Evolutionary conservation across 2,888 invertebrate species (phyloP).

Genomic region (Drosophila flavopinicola): DNA sequence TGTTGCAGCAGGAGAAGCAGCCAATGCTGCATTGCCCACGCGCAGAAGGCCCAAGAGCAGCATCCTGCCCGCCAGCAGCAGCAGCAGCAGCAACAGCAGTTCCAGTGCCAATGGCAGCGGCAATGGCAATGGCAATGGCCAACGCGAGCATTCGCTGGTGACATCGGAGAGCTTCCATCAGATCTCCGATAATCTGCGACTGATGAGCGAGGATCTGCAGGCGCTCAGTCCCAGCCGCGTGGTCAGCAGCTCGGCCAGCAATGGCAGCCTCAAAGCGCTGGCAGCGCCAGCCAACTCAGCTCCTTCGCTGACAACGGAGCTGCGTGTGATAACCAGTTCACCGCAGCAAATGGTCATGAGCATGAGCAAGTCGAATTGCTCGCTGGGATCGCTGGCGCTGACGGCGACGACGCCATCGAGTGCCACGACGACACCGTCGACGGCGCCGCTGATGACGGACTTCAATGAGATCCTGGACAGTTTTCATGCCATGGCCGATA

Average conservation of each 20-base stretch:
- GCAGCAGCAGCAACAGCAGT: constrained; percentile 50
- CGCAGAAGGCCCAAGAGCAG: constrained; percentile 72
- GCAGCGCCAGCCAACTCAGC: constrained; percentile 43
- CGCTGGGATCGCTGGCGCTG: constrained; percentile 55
- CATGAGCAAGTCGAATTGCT: constrained; percentile 68
- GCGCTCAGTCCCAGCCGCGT: constrained; percentile 82
- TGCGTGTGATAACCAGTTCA: constrained; percentile 74
- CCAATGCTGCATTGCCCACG: constrained; percentile 33
- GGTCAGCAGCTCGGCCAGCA: constrained; percentile 71
- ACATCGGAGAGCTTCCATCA: constrained; percentile 84
- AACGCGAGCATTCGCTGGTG: constrained; percentile 80
- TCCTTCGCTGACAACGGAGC: constrained; percentile 64
- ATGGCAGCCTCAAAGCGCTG: constrained; percentile 68
- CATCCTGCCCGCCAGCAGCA: constrained; percentile 37
- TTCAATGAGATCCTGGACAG: constrained; percentile 84
- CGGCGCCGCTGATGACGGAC: constrained; percentile 80
- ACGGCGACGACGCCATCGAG: constrained; percentile 68
- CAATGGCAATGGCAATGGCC: constrained; percentile 59
- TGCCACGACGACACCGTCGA: constrained; percentile 80
- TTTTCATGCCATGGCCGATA: constrained; percentile 84
- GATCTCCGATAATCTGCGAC: constrained; percentile 83
- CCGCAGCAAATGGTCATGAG: constrained; percentile 70
- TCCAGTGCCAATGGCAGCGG: too few relatives aligned
- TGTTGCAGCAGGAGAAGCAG: background rate
- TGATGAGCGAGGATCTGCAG: constrained; percentile 84